phyloP scores from a whole-genome alignment of 2,113 vertebrate genomes.

The Triplophysa dalaica region DNA sequence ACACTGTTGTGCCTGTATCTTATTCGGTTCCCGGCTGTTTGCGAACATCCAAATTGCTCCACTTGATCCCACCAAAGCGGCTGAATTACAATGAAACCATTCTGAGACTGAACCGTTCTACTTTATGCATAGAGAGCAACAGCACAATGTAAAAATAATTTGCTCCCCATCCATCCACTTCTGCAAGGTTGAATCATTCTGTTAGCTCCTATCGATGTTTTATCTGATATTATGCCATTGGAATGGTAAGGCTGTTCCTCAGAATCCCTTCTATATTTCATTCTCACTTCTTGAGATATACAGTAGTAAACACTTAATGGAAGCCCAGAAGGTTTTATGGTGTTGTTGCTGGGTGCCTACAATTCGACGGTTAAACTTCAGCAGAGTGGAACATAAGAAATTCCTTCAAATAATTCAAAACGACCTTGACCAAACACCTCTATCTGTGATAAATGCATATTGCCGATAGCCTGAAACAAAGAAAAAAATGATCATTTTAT shows the following conservation, averaged over 20 bases:
- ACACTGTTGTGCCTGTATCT: constrained; percentile 3
- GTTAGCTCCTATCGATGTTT: neutral
- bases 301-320: constrained; percentile 1
- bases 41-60: constrained; percentile 40
- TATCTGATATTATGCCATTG: constrained; percentile 15
- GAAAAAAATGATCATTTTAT: neutral
- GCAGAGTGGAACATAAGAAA: constrained; percentile 11
- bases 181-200: constrained; percentile 34
- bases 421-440: neutral
- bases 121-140: constrained; percentile 33
- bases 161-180: constrained; percentile 22
- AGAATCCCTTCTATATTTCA: constrained; percentile 6
- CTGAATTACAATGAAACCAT: constrained; percentile 39
- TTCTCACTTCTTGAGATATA: constrained; percentile 2
- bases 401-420: constrained; percentile 21
- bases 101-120: constrained; percentile 6
- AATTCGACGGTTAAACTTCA: neutral
- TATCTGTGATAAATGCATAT: constrained; percentile 15
- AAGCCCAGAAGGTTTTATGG: neutral
- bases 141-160: constrained; percentile 40
- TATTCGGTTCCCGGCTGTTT: constrained; percentile 21
- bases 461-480: neutral
- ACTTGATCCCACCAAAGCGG: constrained; percentile 43
- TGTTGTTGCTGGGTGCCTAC: neutral
- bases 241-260: neutral